Evolutionary conservation across 2,113 vertebrate species (phyloP).

Genomic region (Glaucidium brasilianum): DNA sequence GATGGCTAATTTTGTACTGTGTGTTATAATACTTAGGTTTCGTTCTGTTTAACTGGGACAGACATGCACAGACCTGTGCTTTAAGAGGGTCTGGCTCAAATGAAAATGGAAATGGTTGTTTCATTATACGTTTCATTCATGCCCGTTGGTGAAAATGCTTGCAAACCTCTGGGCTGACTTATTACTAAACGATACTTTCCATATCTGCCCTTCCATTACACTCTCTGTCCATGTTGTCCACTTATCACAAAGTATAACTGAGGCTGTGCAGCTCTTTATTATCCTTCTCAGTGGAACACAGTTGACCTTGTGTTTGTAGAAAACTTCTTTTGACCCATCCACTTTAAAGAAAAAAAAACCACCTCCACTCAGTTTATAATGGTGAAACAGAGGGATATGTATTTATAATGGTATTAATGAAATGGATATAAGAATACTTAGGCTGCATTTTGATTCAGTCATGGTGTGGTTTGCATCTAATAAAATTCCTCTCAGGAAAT

Average conservation of each 20-base stretch:
- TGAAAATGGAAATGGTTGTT: not conserved
- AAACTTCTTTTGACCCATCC: slow-evolving; percentile 5
- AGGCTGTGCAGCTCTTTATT: not conserved
- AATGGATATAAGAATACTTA: not conserved
- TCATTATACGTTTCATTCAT: not conserved
- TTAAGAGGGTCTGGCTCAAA: not conserved
- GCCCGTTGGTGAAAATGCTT: not conserved
- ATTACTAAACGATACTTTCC: not conserved
- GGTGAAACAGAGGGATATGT: not conserved
- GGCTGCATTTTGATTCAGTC: slow-evolving; percentile 25
- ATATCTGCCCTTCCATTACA: not conserved
- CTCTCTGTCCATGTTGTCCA: not conserved
- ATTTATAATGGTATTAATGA: not conserved
- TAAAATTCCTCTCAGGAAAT: slow-evolving; percentile 9
- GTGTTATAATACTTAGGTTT: not conserved
- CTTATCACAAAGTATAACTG: not conserved
- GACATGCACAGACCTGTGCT: not conserved
- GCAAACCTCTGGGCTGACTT: not conserved
- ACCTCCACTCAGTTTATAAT: not conserved
- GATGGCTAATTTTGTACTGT: not conserved
- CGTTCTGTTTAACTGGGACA: not conserved
- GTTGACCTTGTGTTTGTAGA: not conserved
- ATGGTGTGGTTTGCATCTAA: not conserved
- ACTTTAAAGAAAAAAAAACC: not conserved
- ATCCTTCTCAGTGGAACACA: not conserved